phyloP scores from a whole-genome alignment of 2,113 vertebrate species.

The Gymnogyps californianus region DNA sequence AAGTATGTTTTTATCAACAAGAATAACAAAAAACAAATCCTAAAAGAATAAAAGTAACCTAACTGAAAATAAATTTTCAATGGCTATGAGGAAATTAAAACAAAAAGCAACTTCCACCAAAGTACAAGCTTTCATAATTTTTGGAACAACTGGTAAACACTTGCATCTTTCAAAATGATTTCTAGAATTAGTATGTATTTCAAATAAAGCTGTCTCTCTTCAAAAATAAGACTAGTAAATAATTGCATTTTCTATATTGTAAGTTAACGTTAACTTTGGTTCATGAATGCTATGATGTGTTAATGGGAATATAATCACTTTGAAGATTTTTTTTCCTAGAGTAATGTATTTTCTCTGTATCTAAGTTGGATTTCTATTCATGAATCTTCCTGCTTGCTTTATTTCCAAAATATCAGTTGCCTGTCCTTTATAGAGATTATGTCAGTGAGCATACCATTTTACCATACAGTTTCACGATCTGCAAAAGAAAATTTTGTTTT shows the following conservation, averaged over 20 bases:
- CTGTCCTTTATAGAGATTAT: neutral
- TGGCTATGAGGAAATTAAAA: neutral
- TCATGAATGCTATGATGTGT: neutral
- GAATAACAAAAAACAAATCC: neutral
- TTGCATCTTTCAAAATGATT: neutral
- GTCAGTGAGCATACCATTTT: neutral
- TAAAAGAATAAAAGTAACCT: neutral
- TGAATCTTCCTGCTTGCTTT: neutral
- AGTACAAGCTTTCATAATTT: neutral
- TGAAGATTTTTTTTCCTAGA: neutral
- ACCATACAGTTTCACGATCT: neutral
- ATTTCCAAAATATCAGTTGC: neutral
- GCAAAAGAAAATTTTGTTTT: neutral
- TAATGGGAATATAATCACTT: neutral
- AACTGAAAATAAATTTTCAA: neutral
- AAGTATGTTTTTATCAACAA: neutral
- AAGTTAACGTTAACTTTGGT: neutral
- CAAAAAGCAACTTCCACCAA: neutral
- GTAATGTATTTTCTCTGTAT: neutral
- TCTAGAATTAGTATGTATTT: neutral
- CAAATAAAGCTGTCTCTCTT: neutral
- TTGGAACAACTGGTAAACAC: neutral
- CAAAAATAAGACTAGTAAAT: neutral
- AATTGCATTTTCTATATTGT: neutral
- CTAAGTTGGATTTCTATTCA: neutral